A percentile compares a stretch with the other conserved stretches of the same genome.
These are phyloP conservation scores for Paramormyrops hopkinsi DNA, from an alignment of 2,797 vertebrate species.

Conservation along the genomic window DNA sequence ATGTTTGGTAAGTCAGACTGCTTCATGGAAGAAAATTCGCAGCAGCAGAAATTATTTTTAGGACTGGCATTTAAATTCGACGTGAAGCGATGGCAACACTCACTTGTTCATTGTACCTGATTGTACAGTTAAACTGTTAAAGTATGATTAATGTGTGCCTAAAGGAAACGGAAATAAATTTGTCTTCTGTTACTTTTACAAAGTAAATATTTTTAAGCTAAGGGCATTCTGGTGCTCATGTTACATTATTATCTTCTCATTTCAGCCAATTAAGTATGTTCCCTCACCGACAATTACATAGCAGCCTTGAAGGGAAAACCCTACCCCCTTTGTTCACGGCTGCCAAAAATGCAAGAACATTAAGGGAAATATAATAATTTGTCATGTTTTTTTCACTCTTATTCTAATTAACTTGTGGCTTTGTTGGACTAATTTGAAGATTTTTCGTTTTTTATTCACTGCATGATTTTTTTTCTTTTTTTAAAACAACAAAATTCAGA, in stretches of 20 bases:
- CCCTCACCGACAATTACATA: slow-evolving; percentile 2
- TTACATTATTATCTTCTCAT: slow-evolving; percentile 18
- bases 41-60: not conserved
- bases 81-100: not conserved
- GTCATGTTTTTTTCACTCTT: not conserved
- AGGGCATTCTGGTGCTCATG: slow-evolving; percentile 15
- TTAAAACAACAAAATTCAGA: not conserved
- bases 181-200: slow-evolving; percentile 14
- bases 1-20: not conserved
- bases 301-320: slow-evolving; percentile 12
- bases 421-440: not conserved
- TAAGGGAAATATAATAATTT: slow-evolving; percentile 7
- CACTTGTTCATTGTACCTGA: not conserved
- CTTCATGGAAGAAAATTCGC: not conserved
- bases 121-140: slow-evolving; percentile 6
- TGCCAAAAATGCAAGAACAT: not conserved
- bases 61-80: not conserved
- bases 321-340: not conserved
- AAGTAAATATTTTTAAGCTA: slow-evolving; percentile 15
- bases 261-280: slow-evolving; percentile 19
- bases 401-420: not conserved
- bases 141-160: slow-evolving; percentile 11
- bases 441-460: not conserved
- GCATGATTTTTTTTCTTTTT: not conserved
- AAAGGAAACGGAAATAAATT: slow-evolving; percentile 7